Conservation (phyloP, 1,140 invertebrate species). For the Drosophila sp. region DNA sequence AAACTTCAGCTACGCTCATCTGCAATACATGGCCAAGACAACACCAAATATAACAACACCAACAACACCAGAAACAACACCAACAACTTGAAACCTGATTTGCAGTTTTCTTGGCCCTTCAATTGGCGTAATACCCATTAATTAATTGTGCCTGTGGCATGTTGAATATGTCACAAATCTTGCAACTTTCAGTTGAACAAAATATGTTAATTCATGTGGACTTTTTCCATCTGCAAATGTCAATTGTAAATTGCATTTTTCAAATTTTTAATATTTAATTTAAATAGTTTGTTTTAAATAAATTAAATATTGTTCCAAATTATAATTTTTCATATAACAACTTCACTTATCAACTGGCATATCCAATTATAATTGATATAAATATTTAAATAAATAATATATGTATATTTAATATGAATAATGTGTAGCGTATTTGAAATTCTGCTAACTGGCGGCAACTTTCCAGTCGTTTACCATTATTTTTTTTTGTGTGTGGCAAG, state of each 20-base stretch:
- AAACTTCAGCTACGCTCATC: slow-evolving; percentile 75
- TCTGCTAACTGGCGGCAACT: background rate
- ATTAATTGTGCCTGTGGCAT: background rate
- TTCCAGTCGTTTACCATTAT: background rate
- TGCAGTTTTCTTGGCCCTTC: slow-evolving; percentile 17
- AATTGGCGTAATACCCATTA: slow-evolving; percentile 15
- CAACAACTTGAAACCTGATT: slow-evolving; percentile 34
- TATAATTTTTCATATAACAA: too few relatives aligned
- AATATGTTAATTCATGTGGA: too few relatives aligned
- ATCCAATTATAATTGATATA: too few relatives aligned
- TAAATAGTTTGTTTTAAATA: too few relatives aligned
- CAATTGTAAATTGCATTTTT: too few relatives aligned
- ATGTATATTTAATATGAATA: too few relatives aligned
- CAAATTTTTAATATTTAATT: too few relatives aligned
- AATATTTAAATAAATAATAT: too few relatives aligned
- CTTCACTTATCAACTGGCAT: too few relatives aligned
- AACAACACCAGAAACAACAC: slow-evolving; percentile 17
- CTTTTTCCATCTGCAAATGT: too few relatives aligned
- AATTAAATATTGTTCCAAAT: too few relatives aligned
- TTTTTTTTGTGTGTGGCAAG: slow-evolving; percentile 3
- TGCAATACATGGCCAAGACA: slow-evolving; percentile 63
- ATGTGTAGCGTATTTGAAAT: background rate
- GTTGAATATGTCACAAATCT: too few relatives aligned
- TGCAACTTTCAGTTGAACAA: background rate
- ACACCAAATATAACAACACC: slow-evolving; percentile 9